Evolutionary conservation across 2,797 vertebrate species (phyloP).

Genomic region (Eleutherodactylus coqui): DNA sequence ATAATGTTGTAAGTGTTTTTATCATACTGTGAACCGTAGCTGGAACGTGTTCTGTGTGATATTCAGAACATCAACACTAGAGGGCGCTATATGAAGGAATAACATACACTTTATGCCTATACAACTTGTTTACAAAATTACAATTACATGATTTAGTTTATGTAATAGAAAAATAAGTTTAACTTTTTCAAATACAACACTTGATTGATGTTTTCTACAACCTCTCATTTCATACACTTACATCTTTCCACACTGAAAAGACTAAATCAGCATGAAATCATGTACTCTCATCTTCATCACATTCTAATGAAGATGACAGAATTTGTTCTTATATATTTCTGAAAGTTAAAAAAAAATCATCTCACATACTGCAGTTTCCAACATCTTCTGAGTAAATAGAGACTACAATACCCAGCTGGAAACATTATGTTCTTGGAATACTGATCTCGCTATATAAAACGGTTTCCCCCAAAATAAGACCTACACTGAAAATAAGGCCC

Average conservation of each 20-base stretch:
- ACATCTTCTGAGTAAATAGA: constrained; percentile 25
- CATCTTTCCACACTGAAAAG: neutral
- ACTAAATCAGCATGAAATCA: neutral
- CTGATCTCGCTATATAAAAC: constrained; percentile 36
- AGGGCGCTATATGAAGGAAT: constrained; percentile 10
- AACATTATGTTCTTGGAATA: neutral
- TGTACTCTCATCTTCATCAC: neutral
- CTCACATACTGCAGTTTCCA: neutral
- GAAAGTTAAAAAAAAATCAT: neutral
- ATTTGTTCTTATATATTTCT: neutral
- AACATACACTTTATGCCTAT: neutral
- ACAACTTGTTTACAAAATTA: constrained; percentile 30
- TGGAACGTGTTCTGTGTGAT: neutral
- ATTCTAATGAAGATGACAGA: constrained; percentile 3
- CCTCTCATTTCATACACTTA: neutral
- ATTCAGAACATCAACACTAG: constrained; percentile 20
- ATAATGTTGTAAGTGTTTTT: neutral
- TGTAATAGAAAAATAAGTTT: constrained; percentile 18
- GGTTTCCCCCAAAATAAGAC: no score
- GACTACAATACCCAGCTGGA: constrained; percentile 11
- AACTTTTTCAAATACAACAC: neutral
- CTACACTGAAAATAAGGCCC: no score
- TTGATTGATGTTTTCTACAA: neutral
- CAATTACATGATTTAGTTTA: constrained; percentile 1
- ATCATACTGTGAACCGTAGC: neutral